Base-by-base conservation (phyloP, 2,797 vertebrate species). In the Peromyscus melanophrys region DNA sequence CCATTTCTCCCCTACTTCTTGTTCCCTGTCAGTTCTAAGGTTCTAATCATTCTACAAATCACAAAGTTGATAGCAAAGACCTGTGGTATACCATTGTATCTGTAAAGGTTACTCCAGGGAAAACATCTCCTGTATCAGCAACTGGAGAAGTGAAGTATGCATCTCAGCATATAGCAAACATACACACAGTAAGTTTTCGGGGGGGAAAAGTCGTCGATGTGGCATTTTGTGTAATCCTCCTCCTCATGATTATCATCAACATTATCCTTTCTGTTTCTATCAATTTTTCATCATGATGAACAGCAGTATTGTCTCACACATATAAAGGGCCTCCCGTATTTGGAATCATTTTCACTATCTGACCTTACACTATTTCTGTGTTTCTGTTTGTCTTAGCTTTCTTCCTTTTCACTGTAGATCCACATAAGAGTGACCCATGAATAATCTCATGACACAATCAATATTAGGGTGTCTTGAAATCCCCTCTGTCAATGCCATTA, bases 341-440 rank as follows among this genome's bases (percentile, higher is more conserved):
- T 81, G 73, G 71, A 87, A 57, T 63, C 17, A 67, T 49, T 91
- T 91, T 95, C 69, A 85, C 19, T 49, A 23, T 85, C 61, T 67
- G 34, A 34, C 10, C 11, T 0, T 49, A 85, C 1, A 34, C 12
- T 23, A 34, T 17, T 84, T 67, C 25, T 46, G 40, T 46, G 46
- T 65, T 84, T 84, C 40, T 34, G 17, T 65, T 84, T 65, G 61
- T 46, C 11, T 6, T 6, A 65, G 82, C 12, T 49, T 84, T 84
- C 8, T 43, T 84, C 82, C 11, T 84, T 67, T 49, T 46, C 37
- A 13, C 11, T 65, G 17, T 46, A 65, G 40, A 46, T 65, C 40
- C 11, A 5, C 10, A 23, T 65, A 65, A 46, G 29, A 65, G 29
- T 65, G 29, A 21, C 17, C 17, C 37, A 34, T 0, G 19, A 31